Percentiles rank a stretch among this genome's conserved stretches.
These are phyloP conservation scores for Lindbergichthys nudifrons DNA, from an alignment of 2,797 vertebrate genomes.

Conservation along the genomic window DNA sequence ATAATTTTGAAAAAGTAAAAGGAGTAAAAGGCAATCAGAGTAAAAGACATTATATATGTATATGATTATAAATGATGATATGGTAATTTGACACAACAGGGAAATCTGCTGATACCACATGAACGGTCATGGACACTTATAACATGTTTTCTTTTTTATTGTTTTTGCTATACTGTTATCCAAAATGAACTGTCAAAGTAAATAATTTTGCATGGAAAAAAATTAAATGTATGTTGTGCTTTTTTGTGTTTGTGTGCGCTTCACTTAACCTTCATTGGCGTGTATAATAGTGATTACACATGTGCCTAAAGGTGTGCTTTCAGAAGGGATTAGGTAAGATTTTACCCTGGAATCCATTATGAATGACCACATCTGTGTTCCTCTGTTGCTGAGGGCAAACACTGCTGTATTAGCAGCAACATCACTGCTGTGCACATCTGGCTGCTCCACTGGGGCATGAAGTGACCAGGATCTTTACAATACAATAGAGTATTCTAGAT, in stretches of 20 bases:
- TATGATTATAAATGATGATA: too few species aligned
- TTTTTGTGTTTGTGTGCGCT: too few species aligned
- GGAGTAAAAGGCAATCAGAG: too few species aligned
- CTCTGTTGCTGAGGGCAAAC: slow-evolving; percentile 8
- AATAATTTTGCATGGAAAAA: neutral
- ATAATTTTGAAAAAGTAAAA: too few species aligned
- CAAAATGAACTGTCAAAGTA: neutral
- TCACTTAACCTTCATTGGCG: neutral
- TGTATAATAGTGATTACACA: neutral
- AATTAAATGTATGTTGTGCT: neutral
- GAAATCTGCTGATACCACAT: too few species aligned
- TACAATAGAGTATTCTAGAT: neutral
- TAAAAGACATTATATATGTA: too few species aligned
- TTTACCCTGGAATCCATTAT: too few species aligned
- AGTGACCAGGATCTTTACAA: slow-evolving; percentile 14
- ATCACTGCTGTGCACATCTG: slow-evolving; percentile 10
- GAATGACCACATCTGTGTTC: slow-evolving; percentile 14
- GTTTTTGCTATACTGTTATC: neutral
- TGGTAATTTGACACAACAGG: too few species aligned
- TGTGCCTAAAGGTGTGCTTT: neutral
- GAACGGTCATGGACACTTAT: too few species aligned
- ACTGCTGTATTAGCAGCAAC: slow-evolving; percentile 13
- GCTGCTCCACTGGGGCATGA: neutral
- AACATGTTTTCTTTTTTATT: too few species aligned
- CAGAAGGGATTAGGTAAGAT: neutral